Percentiles rank a stretch among this genome's conserved stretches.
Conservation (phyloP, 2,113 vertebrate genomes). For the Salvelinus sp. region DNA sequence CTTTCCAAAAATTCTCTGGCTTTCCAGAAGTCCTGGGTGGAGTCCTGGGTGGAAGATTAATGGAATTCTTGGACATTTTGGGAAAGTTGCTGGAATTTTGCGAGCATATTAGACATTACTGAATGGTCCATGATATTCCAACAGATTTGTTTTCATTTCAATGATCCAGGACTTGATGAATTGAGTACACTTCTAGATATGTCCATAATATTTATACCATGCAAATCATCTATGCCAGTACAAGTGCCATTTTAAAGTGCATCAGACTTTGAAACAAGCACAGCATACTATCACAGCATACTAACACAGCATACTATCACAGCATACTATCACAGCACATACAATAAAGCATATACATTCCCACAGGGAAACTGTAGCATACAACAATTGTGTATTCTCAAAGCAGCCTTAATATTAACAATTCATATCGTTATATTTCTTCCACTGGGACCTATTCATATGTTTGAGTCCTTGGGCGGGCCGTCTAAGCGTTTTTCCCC, state of each 20-base stretch:
- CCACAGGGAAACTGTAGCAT: neutral
- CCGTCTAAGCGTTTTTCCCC: no score
- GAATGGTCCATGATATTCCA: neutral
- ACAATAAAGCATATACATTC: neutral
- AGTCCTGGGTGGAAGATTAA: no score
- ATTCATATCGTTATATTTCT: constrained; percentile 27
- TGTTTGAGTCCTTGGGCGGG: no score
- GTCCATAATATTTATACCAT: no score
- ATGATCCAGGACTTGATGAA: neutral
- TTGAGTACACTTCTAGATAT: no score
- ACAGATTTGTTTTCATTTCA: neutral
- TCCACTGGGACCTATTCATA: neutral
- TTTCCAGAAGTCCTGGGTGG: no score
- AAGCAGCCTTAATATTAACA: constrained; percentile 32
- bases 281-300: neutral
- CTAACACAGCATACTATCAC: no score
- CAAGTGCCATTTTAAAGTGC: neutral
- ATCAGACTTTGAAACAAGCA: neutral
- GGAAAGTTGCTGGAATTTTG: no score
- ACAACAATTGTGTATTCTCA: constrained; percentile 17
- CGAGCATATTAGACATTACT: neutral
- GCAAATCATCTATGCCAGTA: no score
- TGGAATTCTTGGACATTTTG: no score
- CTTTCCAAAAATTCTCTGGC: no score
- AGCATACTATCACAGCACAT: no score